phyloP scores from a whole-genome alignment of 2,113 vertebrate species.

The Ursus arctos region DNA sequence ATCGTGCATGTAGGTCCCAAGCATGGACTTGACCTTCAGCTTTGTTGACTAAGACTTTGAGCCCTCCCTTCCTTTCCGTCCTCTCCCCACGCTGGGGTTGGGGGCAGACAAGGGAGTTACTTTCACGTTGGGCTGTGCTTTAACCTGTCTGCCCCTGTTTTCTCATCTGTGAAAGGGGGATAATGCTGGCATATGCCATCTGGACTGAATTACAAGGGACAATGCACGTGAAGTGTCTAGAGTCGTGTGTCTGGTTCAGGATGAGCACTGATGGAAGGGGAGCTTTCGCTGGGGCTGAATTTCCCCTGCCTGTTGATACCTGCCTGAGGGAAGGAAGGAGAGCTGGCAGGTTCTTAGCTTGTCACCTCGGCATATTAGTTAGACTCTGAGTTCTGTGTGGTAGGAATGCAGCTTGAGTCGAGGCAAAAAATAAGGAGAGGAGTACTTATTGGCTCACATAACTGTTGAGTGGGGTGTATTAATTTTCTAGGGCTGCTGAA shows the following conservation, averaged over 20 bases:
- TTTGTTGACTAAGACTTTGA: not conserved
- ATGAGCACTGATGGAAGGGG: not conserved
- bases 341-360: not conserved
- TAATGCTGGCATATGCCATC: not conserved
- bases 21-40: not conserved
- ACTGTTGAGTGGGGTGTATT: not conserved
- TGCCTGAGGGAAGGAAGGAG: not conserved
- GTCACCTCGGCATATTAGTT: not conserved
- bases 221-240: not conserved
- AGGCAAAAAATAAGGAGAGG: not conserved
- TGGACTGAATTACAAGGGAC: not conserved
- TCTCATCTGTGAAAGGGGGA: not conserved
- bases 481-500: not conserved
- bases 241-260: not conserved
- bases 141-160: not conserved
- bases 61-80: not conserved
- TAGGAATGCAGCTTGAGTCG: not conserved
- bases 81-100: not conserved
- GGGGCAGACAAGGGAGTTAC: not conserved
- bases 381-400: not conserved
- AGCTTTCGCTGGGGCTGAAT: not conserved
- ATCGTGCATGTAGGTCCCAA: not conserved
- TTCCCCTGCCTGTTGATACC: not conserved
- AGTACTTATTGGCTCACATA: not conserved
- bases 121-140: not conserved